Percentiles rank a stretch among this genome's conserved stretches.
Conservation (phyloP, 2,113 vertebrate species). For the Oryzias melastigma region DNA sequence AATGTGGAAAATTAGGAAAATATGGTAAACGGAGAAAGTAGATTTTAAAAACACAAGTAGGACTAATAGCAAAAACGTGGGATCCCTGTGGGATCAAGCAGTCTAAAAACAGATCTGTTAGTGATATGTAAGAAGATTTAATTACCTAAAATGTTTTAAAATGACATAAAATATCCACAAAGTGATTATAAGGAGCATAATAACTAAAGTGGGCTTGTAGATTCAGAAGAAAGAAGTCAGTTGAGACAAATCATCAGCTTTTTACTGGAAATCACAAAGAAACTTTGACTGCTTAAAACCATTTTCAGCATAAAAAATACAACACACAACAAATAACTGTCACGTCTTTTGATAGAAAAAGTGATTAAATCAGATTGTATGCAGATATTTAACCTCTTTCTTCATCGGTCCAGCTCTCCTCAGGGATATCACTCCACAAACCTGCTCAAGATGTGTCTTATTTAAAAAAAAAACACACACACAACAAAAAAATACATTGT, state of each 20-base stretch:
- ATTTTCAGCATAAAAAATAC: too few relatives aligned
- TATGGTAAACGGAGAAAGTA: constrained; percentile 17
- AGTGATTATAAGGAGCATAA: too few relatives aligned
- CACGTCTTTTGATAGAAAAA: not conserved
- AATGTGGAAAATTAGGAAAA: constrained; percentile 27
- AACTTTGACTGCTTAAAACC: too few relatives aligned
- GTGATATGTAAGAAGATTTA: too few relatives aligned
- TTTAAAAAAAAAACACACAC: constrained; percentile 31
- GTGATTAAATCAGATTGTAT: not conserved
- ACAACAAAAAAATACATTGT: constrained; percentile 57
- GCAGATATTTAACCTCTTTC: constrained; percentile 31
- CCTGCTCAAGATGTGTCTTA: constrained; percentile 73
- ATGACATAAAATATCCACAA: too few relatives aligned
- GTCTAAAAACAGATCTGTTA: too few relatives aligned
- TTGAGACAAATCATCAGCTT: not conserved
- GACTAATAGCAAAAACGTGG: too few relatives aligned
- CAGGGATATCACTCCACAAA: constrained; percentile 77
- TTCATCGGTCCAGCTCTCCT: constrained; percentile 66
- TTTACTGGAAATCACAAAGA: not conserved
- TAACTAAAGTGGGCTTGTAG: too few relatives aligned
- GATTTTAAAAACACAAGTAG: constrained; percentile 1
- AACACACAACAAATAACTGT: too few relatives aligned
- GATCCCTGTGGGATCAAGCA: too few relatives aligned
- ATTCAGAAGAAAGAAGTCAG: not conserved
- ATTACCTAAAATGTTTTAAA: too few relatives aligned